Evolutionary conservation across 2,113 vertebrate genomes (phyloP).

Genomic region (Osmerus eperlanus): DNA sequence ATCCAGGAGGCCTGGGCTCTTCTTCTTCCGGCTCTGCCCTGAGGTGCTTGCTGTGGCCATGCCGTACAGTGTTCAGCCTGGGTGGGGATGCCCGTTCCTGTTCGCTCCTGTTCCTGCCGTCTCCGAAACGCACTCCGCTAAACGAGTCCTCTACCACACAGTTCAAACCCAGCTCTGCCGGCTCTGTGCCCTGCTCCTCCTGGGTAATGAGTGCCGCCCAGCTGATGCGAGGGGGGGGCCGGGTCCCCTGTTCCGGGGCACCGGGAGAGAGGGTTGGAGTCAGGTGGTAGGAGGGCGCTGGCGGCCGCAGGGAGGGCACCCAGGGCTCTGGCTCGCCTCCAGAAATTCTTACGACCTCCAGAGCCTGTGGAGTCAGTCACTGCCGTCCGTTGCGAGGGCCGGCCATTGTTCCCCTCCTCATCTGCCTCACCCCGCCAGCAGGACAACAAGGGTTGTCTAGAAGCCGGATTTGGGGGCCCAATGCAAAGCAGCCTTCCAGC

Average conservation of each 20-base stretch:
- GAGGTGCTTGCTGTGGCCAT: slow-evolving; percentile 91
- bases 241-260: slow-evolving; percentile 80
- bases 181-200: slow-evolving; percentile 72
- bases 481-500: slow-evolving; percentile 69
- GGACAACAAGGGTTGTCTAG: slow-evolving; percentile 87
- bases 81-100: slow-evolving; percentile 39
- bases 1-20: slow-evolving; percentile 87
- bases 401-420: slow-evolving; percentile 89
- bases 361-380: slow-evolving; percentile 93
- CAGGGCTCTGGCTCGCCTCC: slow-evolving; percentile 82
- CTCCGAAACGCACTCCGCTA: not conserved
- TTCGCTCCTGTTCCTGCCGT: not conserved
- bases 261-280: slow-evolving; percentile 88
- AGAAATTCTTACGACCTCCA: slow-evolving; percentile 86
- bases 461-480: slow-evolving; percentile 78
- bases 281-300: slow-evolving; percentile 72
- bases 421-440: slow-evolving; percentile 78
- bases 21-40: slow-evolving; percentile 86
- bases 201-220: slow-evolving; percentile 78
- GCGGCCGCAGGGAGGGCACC: slow-evolving; percentile 57
- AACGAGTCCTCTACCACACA: slow-evolving; percentile 75
- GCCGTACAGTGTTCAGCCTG: slow-evolving; percentile 68
- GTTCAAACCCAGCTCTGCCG: slow-evolving; percentile 71
- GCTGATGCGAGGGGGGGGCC: slow-evolving; percentile 88
- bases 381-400: slow-evolving; percentile 81